A percentile compares a stretch with the other conserved stretches of the same genome.
phyloP scores from a whole-genome alignment of 2,797 vertebrate species.

The Artibeus jamaicensis region DNA sequence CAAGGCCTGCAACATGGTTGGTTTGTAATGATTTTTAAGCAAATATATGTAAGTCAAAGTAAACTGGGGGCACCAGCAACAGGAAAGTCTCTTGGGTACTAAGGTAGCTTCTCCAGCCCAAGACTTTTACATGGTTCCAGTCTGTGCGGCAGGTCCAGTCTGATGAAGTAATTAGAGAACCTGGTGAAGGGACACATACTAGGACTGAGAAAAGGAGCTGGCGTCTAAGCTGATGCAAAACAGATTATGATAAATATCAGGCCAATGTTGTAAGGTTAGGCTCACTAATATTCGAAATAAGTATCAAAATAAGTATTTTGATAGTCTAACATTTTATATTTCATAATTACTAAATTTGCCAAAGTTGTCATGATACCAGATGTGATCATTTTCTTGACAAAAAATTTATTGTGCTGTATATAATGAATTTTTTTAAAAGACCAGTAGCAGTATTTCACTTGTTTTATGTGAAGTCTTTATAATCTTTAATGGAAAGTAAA shows the following conservation, averaged over 20 bases:
- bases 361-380: slow-evolving; percentile 8
- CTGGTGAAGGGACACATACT: not conserved
- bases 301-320: not conserved
- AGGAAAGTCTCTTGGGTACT: not conserved
- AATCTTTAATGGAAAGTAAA: slow-evolving; percentile 17
- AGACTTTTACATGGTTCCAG: not conserved
- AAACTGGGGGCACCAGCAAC: not conserved
- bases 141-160: not conserved
- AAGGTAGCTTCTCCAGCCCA: not conserved
- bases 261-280: not conserved
- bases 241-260: not conserved
- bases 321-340: not conserved
- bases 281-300: slow-evolving; percentile 27
- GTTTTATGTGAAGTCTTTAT: slow-evolving; percentile 13
- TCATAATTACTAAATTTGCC: slow-evolving; percentile 31
- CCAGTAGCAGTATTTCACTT: slow-evolving; percentile 12
- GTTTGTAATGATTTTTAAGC: slow-evolving; percentile 4
- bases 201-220: slow-evolving; percentile 10
- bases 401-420: not conserved
- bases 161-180: not conserved
- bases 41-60: slow-evolving; percentile 4
- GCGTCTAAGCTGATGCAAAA: not conserved
- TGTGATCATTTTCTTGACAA: slow-evolving; percentile 15
- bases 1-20: not conserved
- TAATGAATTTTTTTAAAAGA: not conserved